Conservation (phyloP, 2,797 vertebrate species). For the Vultur gryphus region DNA sequence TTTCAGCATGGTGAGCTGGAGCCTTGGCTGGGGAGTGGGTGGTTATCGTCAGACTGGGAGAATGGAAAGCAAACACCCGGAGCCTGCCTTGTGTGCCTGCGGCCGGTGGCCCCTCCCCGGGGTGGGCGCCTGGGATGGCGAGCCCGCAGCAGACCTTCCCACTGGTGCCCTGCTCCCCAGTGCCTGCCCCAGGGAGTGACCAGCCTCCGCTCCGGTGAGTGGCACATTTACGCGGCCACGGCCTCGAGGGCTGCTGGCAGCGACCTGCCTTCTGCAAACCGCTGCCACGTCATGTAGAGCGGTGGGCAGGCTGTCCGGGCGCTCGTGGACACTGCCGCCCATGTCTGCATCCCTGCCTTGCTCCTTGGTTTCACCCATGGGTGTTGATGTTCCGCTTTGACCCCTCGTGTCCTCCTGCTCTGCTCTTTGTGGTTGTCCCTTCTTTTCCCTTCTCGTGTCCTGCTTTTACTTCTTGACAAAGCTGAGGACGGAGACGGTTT, state of each 20-base stretch:
- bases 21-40: not conserved
- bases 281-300: fast-evolving
- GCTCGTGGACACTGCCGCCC: not conserved
- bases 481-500: not conserved
- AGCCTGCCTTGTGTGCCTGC: not conserved
- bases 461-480: not conserved
- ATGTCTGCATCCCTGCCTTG: fast-evolving
- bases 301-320: fast-evolving
- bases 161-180: not conserved
- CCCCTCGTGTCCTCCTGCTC: not conserved
- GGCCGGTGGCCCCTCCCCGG: not conserved
- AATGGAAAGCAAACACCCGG: conserved; percentile 17
- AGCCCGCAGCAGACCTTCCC: not conserved
- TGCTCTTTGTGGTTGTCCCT: not conserved
- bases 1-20: conserved; percentile 54
- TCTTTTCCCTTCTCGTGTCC: not conserved
- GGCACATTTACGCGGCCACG: not conserved
- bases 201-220: not conserved
- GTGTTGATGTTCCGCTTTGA: not conserved
- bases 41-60: not conserved
- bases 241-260: not conserved
- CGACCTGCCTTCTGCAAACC: not conserved
- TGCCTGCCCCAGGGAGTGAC: not conserved
- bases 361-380: not conserved
- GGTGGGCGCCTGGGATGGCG: fast-evolving